Evolutionary conservation across 37 sponge, comb jelly and placozoan genomes (phyloP).

Genomic region (Oopsacas minuta): DNA sequence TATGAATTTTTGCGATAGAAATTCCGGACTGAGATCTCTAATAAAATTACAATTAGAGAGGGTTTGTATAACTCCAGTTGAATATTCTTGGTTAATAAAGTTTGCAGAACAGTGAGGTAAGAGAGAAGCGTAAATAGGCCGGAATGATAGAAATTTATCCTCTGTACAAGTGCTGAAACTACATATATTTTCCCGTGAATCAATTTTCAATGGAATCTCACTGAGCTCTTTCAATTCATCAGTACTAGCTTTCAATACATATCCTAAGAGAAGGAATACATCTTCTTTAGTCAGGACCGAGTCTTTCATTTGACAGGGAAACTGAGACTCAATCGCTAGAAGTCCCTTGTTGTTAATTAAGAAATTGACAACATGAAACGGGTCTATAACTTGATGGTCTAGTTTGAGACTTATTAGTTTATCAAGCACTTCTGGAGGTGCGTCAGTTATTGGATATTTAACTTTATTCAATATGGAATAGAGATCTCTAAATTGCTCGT

Average conservation of each 20-base stretch:
- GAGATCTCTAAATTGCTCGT: background rate
- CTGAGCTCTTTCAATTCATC: background rate
- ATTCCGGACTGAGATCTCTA: background rate
- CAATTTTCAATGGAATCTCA: slow-evolving; percentile 1
- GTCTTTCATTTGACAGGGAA: background rate
- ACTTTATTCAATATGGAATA: background rate
- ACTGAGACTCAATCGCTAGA: background rate
- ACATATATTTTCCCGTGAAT: background rate
- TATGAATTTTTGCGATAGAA: background rate
- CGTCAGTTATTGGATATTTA: background rate
- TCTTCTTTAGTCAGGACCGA: background rate
- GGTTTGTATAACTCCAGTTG: background rate
- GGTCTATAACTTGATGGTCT: background rate
- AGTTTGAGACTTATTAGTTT: background rate
- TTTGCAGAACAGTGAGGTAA: background rate
- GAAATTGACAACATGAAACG: background rate
- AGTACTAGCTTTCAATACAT: background rate
- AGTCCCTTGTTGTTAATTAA: background rate
- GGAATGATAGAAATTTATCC: background rate
- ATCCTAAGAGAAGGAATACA: background rate
- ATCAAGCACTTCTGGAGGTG: background rate
- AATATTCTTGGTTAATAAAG: background rate
- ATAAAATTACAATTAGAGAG: background rate
- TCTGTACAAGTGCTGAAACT: background rate
- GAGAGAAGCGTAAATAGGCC: background rate